A percentile compares a stretch with the other conserved stretches of the same genome.
These are phyloP conservation scores for Celastrina argiolus DNA, from an alignment of 2,888 invertebrate species.

Conservation along the genomic window DNA sequence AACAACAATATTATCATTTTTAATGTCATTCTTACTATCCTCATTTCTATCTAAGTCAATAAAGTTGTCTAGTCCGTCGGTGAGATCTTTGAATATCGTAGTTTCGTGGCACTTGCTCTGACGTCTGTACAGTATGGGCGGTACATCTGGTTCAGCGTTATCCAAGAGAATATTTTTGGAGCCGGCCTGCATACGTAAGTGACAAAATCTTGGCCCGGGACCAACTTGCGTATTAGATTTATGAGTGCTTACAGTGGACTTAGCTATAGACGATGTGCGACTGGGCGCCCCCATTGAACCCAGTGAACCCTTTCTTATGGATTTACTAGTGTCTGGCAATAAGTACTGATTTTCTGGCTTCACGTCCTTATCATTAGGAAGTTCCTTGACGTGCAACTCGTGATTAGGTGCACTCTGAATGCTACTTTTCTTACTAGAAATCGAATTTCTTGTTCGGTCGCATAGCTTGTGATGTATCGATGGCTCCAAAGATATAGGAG, in stretches of 20 bases:
- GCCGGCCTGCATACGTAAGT: slow-evolving; percentile 85
- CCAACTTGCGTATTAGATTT: slow-evolving; percentile 71
- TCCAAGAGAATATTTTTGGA: slow-evolving; percentile 89
- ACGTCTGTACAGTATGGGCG: slow-evolving; percentile 85
- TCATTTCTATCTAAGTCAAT: slow-evolving; percentile 56
- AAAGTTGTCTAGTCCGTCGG: slow-evolving; percentile 62
- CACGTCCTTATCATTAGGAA: slow-evolving; percentile 45
- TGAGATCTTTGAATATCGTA: slow-evolving; percentile 65
- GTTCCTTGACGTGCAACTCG: slow-evolving; percentile 55
- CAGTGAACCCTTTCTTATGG: slow-evolving; percentile 59
- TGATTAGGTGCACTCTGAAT: slow-evolving; percentile 55
- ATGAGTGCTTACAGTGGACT: slow-evolving; percentile 71
- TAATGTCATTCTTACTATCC: slow-evolving; percentile 45
- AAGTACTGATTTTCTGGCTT: slow-evolving; percentile 47
- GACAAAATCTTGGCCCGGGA: slow-evolving; percentile 85
- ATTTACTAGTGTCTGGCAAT: slow-evolving; percentile 44
- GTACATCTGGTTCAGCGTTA: slow-evolving; percentile 84
- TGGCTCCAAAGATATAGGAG: slow-evolving; percentile 55
- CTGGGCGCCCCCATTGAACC: slow-evolving; percentile 70
- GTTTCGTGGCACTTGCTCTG: slow-evolving; percentile 74
- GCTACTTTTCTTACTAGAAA: slow-evolving; percentile 68
- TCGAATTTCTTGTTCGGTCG: slow-evolving; percentile 69
- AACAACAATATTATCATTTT: slow-evolving; percentile 59
- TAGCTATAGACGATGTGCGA: slow-evolving; percentile 68
- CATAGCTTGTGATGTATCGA: slow-evolving; percentile 80